Percentiles rank a stretch among this genome's conserved stretches.
Evolutionary conservation across 1,140 invertebrate species (phyloP).

Genomic region (Probaryconus sp.): DNA sequence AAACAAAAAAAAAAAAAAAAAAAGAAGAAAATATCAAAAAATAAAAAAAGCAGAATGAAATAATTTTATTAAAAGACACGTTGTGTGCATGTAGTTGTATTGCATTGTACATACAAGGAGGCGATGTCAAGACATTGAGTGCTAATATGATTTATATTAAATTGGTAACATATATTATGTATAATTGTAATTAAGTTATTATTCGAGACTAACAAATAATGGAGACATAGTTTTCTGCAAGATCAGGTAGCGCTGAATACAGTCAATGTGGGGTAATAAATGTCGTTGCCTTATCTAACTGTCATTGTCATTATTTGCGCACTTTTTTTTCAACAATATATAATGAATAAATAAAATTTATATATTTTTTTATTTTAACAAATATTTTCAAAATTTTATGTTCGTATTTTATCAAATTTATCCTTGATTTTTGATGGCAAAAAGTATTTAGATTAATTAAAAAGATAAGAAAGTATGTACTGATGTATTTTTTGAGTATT

Average conservation of each 20-base stretch:
- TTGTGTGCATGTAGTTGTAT: conserved; percentile 32
- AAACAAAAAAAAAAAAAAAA: conserved; percentile 1
- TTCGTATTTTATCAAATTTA: no score
- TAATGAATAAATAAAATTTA: not conserved
- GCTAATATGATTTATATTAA: conserved; percentile 31
- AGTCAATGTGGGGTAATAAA: conserved; percentile 47
- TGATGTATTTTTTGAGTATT: no score
- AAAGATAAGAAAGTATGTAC: no score
- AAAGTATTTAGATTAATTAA: no score
- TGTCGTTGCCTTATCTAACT: conserved; percentile 36
- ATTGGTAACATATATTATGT: conserved; percentile 31
- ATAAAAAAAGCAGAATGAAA: not conserved
- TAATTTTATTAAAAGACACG: conserved; percentile 18
- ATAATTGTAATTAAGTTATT: conserved; percentile 46
- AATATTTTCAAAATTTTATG: not conserved
- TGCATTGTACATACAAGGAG: conserved; percentile 43
- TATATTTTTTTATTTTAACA: not conserved
- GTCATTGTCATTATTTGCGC: conserved; percentile 18
- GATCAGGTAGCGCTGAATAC: conserved; percentile 17
- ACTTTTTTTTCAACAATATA: not conserved
- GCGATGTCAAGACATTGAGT: conserved; percentile 22
- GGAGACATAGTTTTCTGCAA: conserved; percentile 14
- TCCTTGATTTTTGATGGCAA: no score
- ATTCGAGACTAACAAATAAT: conserved; percentile 18
- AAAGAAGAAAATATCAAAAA: conserved; percentile 18